phyloP scores from a whole-genome alignment of 2,113 vertebrate genomes.

The Rissa tridactyla region DNA sequence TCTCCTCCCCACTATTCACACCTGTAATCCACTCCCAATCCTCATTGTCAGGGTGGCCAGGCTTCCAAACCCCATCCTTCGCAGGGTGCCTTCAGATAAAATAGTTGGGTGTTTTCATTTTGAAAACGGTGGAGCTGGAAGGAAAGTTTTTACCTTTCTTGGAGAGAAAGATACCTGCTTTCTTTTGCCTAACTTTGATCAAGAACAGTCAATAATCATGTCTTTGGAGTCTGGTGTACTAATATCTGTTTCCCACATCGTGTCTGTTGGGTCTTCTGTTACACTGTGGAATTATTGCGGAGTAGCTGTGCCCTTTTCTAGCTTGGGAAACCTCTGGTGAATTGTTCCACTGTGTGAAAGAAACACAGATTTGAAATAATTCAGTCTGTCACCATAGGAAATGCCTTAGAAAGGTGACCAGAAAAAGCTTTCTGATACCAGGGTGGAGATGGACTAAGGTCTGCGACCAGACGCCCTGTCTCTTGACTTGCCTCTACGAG shows the following conservation, averaged over 20 bases:
- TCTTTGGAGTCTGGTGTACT: not conserved
- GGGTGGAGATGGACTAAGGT: not conserved
- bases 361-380: not conserved
- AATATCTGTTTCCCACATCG: accelerated
- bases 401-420: not conserved
- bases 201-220: not conserved
- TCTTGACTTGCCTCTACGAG: not conserved
- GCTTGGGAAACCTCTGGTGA: not conserved
- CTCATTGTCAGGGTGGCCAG: not conserved
- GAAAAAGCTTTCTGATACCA: not conserved
- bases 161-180: not conserved
- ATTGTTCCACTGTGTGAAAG: not conserved
- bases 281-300: not conserved
- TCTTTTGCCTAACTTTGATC: not conserved
- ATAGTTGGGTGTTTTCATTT: not conserved
- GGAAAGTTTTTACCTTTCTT: not conserved
- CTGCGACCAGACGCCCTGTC: not conserved
- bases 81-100: not conserved
- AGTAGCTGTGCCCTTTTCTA: not conserved
- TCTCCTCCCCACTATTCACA: not conserved
- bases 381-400: not conserved
- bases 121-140: not conserved
- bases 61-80: not conserved
- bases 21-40: not conserved
- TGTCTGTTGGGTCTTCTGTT: not conserved